Conservation (phyloP, 1,140 invertebrate genomes). For the Gonatopus flavifemur region DNA sequence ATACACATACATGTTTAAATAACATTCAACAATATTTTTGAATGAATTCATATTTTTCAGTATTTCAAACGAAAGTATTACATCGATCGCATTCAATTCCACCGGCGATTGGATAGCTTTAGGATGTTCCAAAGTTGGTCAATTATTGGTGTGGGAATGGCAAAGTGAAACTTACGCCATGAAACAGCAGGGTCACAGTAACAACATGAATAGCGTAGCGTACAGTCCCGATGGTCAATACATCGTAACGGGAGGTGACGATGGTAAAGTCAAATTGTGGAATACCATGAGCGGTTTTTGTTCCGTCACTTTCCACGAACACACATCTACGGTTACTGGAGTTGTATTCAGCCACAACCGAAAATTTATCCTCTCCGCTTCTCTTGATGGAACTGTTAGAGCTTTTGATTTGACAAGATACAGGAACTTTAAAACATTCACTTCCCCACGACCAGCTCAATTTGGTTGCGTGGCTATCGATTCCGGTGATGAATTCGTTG, state of each 20-base stretch:
- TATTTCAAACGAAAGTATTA: constrained; percentile 79
- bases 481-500: constrained; percentile 85
- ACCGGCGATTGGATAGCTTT: constrained; percentile 95
- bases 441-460: constrained; percentile 86
- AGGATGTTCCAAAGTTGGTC: constrained; percentile 81
- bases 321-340: constrained; percentile 77
- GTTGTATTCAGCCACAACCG: constrained; percentile 87
- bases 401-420: constrained; percentile 94
- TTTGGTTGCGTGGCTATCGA: constrained; percentile 92
- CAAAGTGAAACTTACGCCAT: constrained; percentile 97
- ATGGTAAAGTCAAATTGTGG: constrained; percentile 97
- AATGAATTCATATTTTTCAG: constrained; percentile 49
- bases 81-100: constrained; percentile 77
- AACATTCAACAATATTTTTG: background rate
- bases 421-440: constrained; percentile 95
- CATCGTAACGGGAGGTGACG: constrained; percentile 90
- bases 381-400: constrained; percentile 92
- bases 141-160: constrained; percentile 98
- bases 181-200: constrained; percentile 94
- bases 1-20: background rate
- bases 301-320: constrained; percentile 92
- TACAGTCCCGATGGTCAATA: constrained; percentile 92
- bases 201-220: constrained; percentile 82
- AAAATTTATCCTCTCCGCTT: constrained; percentile 88
- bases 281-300: constrained; percentile 88